Percentiles rank a stretch among this genome's conserved stretches.
Evolutionary conservation across 2,888 invertebrate species (phyloP).

Genomic region (Drosophila neonasuta): DNA sequence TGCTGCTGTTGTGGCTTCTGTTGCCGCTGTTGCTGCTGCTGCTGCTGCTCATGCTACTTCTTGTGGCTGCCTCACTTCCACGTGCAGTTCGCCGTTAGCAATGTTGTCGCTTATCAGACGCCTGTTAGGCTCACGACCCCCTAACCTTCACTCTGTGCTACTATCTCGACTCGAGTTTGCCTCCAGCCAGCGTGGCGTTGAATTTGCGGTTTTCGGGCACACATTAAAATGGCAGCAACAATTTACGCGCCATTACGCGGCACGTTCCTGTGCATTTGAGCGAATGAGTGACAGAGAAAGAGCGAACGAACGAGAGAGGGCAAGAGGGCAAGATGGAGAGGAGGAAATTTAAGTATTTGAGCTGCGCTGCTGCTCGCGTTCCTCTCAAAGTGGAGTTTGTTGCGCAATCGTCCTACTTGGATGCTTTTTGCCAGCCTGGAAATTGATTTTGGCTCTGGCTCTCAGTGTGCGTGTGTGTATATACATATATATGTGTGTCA

Average conservation of each 20-base stretch:
- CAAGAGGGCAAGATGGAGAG: not conserved
- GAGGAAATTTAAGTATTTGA: constrained; percentile 35
- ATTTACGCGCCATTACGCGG: constrained; percentile 73
- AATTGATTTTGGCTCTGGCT: constrained; percentile 55
- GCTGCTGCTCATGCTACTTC: constrained; percentile 1
- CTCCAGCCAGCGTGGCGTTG: constrained; percentile 28
- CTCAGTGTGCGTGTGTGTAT: constrained; percentile 13
- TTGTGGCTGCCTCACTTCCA: constrained; percentile 13
- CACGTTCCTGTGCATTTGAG: constrained; percentile 38
- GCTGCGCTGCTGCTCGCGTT: constrained; percentile 12
- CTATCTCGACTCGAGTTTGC: not conserved
- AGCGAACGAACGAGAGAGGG: not conserved
- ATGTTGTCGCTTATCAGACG: constrained; percentile 47
- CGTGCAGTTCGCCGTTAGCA: constrained; percentile 29
- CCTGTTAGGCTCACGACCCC: constrained; percentile 29
- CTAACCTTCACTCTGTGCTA: not conserved
- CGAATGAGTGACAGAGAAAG: not conserved
- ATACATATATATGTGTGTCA: constrained; percentile 9
- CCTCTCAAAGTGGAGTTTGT: constrained; percentile 21
- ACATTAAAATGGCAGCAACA: constrained; percentile 76
- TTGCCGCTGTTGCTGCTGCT: constrained; percentile 13
- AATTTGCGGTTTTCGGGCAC: constrained; percentile 68
- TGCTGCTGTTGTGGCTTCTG: constrained; percentile 17
- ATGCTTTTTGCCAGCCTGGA: constrained; percentile 47
- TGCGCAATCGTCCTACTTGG: constrained; percentile 46